Base-by-base conservation (phyloP, 1,140 invertebrate genomes). In the Oedothorax gibbosus region DNA sequence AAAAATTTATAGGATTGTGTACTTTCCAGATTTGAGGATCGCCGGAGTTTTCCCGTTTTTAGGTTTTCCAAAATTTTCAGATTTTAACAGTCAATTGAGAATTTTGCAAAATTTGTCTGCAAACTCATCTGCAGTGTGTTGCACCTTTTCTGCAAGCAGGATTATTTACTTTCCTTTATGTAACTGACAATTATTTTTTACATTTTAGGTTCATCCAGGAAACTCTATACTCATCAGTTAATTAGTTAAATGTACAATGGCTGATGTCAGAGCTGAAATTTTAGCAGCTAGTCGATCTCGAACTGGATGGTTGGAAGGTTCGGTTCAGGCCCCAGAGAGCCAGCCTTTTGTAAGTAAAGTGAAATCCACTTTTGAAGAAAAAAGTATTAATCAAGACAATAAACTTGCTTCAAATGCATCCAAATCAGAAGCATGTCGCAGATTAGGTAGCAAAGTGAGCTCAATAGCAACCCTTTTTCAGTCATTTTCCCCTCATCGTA, bases 381-480 rank as follows among this genome's bases (percentile, higher is more conserved):
- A 81, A 65, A 72, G 18, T 15, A 93, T 95, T 8, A 88, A 93
- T 94, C 80, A 95, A 95, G 68, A 83, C 11, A 88, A 92, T 92
- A 86, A 87, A 88, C 87, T 89, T 91, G 75, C 75, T 51, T 18
- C 51, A 35, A 83, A 56, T 64, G 56, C 56, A n/a, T 76, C 64
- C 50, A 83, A 81, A 79, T 56, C 72, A 15, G 86, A 86, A 73
- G 21, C 86, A 65, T 65, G 71, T 3, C 72, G 88, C 18, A 87
- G 69, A 77, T 66, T 87, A 60, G 87, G 88, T 72, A 86, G 80
- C 54, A 88, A 87, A 87, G 88, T 88, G 7, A 88, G 88, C 64
- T 76, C 86, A 2, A 88, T 88, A 51, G 88, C 88, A 18, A 88
- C 72, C 76, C 80, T 88, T 35, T 86, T 86, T 75, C 86, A 86